Percentiles rank a stretch among this genome's conserved stretches.
phyloP scores from a whole-genome alignment of 2,113 vertebrate genomes.

The Tetrax tetrax region DNA sequence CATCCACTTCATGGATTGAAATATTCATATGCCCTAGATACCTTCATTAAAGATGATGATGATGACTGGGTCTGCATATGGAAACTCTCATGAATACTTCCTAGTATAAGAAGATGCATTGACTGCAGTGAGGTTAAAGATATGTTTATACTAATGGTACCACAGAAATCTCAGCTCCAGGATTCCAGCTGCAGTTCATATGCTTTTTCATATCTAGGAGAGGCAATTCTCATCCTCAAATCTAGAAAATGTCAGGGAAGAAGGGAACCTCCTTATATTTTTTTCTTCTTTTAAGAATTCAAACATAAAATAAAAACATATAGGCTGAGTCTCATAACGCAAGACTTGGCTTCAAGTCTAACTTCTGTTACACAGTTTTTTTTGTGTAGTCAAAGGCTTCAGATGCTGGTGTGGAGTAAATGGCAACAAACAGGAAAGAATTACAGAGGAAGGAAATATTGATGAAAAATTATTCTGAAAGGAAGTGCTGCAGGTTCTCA shows the following conservation, averaged over 20 bases:
- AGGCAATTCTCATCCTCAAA: not conserved
- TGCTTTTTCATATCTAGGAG: not conserved
- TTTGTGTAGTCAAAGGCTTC: not conserved
- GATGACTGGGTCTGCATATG: not conserved
- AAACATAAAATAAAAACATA: not conserved
- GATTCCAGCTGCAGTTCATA: not conserved
- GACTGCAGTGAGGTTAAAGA: not conserved
- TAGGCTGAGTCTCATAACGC: not conserved
- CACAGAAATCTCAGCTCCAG: not conserved
- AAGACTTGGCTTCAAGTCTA: not conserved
- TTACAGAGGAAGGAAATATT: not conserved
- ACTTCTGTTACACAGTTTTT: not conserved
- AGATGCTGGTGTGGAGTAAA: not conserved
- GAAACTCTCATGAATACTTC: not conserved
- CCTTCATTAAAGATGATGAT: not conserved
- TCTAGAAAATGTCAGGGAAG: not conserved
- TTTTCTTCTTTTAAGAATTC: not conserved
- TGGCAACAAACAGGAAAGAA: not conserved
- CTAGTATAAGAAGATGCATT: not conserved
- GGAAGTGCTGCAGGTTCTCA: fast-evolving
- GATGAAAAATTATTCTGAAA: not conserved
- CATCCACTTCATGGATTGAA: not conserved
- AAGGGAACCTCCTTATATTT: fast-evolving
- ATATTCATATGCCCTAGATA: not conserved
- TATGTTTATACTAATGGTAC: fast-evolving